phyloP scores from a whole-genome alignment of 2,113 vertebrate species.

The Eptesicus fuscus region DNA sequence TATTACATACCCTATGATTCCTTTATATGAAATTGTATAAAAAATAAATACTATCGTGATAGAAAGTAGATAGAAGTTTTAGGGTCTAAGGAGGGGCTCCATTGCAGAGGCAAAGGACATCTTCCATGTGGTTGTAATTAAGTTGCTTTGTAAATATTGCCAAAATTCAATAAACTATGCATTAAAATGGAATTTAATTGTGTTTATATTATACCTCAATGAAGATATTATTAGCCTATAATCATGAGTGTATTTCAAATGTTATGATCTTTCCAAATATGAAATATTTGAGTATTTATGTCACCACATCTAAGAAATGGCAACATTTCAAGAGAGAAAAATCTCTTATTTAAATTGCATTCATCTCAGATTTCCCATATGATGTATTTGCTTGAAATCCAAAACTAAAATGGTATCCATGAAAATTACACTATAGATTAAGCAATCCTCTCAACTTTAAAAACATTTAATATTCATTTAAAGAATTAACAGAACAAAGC shows the following conservation, averaged over 20 bases:
- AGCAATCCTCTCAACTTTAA: neutral
- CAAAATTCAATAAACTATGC: neutral
- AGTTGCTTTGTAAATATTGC: neutral
- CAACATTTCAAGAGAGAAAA: neutral
- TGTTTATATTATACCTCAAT: neutral
- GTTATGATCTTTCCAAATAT: neutral
- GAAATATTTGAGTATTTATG: neutral
- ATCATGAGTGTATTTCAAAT: neutral
- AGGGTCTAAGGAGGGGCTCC: too few relatives aligned
- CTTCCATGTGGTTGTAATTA: neutral
- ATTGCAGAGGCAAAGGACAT: neutral
- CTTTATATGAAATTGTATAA: neutral
- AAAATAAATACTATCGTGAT: neutral
- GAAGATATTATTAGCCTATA: neutral
- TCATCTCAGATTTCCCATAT: neutral
- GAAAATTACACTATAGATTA: neutral
- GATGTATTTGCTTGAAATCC: constrained; percentile 24
- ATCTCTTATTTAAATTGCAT: neutral
- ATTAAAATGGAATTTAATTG: neutral
- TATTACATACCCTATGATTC: neutral
- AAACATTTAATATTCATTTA: neutral
- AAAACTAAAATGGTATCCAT: neutral
- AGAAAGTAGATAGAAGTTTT: neutral
- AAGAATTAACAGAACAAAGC: neutral
- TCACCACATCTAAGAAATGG: neutral